Evolutionary conservation across 35 echinoderm and acorn worm species (phyloP).

Genomic region (Holothuria glaberrima): DNA sequence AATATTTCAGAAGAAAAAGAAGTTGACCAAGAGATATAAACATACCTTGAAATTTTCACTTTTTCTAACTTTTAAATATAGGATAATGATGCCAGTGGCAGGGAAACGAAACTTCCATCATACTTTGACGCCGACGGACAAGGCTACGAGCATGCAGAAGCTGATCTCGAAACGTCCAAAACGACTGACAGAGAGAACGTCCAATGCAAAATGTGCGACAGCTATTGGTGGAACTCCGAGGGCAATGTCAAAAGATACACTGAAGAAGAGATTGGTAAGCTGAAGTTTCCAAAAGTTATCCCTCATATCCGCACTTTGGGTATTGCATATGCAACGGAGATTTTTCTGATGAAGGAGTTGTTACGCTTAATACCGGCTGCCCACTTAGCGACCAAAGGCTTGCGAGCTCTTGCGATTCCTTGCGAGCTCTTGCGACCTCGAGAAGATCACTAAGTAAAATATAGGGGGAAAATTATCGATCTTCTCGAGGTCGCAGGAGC

Average conservation of each 20-base stretch:
- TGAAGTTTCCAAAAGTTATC: not conserved
- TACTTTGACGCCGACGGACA: constrained; percentile 7
- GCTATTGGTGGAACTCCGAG: constrained; percentile 8
- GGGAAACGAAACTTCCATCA: not conserved
- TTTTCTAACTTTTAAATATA: not conserved
- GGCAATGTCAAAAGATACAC: constrained; percentile 1
- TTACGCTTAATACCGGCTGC: no score
- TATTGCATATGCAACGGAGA: no score
- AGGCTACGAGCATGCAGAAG: not conserved
- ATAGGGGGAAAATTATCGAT: no score
- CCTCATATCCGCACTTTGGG: not conserved
- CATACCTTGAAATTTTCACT: not conserved
- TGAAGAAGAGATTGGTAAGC: not conserved
- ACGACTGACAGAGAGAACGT: no score
- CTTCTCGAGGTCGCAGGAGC: no score
- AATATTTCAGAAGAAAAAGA: not conserved
- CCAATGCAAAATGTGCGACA: constrained; percentile 2
- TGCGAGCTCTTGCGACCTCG: no score
- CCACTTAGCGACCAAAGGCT: no score
- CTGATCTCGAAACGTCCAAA: no score
- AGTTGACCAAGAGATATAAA: not conserved
- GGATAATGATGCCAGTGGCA: not conserved
- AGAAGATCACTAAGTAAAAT: no score
- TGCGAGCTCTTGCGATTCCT: no score
- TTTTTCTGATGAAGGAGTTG: no score